phyloP scores from a whole-genome alignment of 2,888 invertebrate genomes.

The Leptopilina syphax region DNA sequence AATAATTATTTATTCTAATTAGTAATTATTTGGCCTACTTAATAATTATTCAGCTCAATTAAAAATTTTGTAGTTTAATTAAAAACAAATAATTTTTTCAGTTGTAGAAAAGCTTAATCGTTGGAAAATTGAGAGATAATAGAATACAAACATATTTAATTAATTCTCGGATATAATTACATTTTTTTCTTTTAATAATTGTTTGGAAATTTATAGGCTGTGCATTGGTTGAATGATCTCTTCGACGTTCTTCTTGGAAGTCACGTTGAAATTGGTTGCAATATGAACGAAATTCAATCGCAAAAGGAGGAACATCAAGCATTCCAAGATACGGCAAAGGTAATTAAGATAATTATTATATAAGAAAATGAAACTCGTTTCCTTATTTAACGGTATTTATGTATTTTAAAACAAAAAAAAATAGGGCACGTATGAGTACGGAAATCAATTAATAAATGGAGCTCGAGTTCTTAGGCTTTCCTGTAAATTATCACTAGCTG shows the following conservation, averaged over 20 bases:
- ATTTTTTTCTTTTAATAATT: constrained; percentile 13
- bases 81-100: too few species aligned
- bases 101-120: too few species aligned
- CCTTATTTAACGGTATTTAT: not conserved
- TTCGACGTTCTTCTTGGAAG: constrained; percentile 84
- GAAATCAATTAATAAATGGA: constrained; percentile 87
- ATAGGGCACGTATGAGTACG: constrained; percentile 89
- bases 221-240: constrained; percentile 87
- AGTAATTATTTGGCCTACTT: too few species aligned
- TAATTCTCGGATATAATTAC: not conserved
- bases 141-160: too few species aligned
- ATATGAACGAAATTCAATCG: constrained; percentile 84
- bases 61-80: too few species aligned
- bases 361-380: not conserved
- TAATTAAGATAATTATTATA: constrained; percentile 69
- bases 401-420: constrained; percentile 45
- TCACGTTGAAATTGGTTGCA: constrained; percentile 86
- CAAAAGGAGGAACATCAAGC: constrained; percentile 87
- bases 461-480: constrained; percentile 85
- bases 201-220: constrained; percentile 77
- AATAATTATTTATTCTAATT: too few species aligned
- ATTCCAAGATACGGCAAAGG: constrained; percentile 88
- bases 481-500: constrained; percentile 81
- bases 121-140: too few species aligned
- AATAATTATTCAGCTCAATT: too few species aligned